Evolutionary conservation across 2,113 vertebrate species (phyloP), one percentile per base, ranked within the genome.

Genomic region (Leucopsar rothschildi): DNA sequence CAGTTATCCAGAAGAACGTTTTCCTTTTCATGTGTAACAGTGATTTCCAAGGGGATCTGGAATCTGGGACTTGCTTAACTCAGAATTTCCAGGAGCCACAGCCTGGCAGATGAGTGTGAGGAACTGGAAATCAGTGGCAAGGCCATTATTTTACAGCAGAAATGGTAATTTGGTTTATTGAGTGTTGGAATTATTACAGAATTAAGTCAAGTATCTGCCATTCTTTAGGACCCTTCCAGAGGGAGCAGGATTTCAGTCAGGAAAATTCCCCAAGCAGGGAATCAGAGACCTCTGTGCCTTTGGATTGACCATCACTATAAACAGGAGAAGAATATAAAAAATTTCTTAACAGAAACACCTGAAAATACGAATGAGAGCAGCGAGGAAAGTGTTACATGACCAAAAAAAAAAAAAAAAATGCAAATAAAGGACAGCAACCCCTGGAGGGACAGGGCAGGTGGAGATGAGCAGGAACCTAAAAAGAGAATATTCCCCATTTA

Each of bases 311-410:
- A 65, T 5, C 53, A 20, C 42, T 12, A 12, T 1, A 17, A 88
- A 61, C 2, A 89, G 29, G 20, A 22, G 21, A 37, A 55, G 2
- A 33, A n/a, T 4, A 49, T 7, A 3, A 44, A 59, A 81, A 15
- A 21, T 7, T 37, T 55, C 29, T 60, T 24, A 14, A 8, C 0
- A 3, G 18, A 70, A 91, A 40, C 12, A 68, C 4, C 20, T 4
- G 18, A 24, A 80, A 82, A 75, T 27, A 14, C 0, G 21, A 66
- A 33, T 20, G 22, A 77, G 44, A 71, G 22, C 22, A 33, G 9
- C 0, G 0, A 71, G 42, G 15, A 14, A 60, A 69, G 9, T 7
- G 31, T n/a, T 15, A 15, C 6, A 37, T 0, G 1, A 18, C 24
- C 37, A 37, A 37, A 37, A 37, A 37, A 37, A 37, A 0, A 18